Percentiles rank a stretch among this genome's conserved stretches.
Evolutionary conservation across 1,140 invertebrate species (phyloP).

Genomic region (Bombus fervidus): DNA sequence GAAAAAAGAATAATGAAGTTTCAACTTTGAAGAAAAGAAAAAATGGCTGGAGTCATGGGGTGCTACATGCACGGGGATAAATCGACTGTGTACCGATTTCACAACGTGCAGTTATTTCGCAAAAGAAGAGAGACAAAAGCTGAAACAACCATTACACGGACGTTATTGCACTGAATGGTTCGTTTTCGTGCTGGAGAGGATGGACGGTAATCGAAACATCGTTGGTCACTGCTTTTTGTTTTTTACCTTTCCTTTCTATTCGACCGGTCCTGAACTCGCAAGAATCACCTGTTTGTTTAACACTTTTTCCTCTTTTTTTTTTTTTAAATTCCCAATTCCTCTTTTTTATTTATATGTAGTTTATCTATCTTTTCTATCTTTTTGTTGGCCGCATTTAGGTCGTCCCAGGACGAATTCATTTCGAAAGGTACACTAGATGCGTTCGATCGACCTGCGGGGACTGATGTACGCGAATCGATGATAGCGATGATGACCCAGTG

Average conservation of each 20-base stretch:
- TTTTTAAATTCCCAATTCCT: not conserved
- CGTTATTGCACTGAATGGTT: conserved; percentile 42
- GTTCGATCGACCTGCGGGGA: not conserved
- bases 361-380: not conserved
- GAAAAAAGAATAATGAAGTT: not conserved
- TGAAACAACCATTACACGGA: conserved; percentile 19
- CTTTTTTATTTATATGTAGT: not conserved
- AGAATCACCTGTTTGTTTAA: not conserved
- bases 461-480: not conserved
- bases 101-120: conserved; percentile 6
- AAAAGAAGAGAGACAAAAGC: not conserved
- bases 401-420: conserved; percentile 27
- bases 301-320: not conserved
- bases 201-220: conserved; percentile 47
- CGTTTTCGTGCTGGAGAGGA: conserved; percentile 20
- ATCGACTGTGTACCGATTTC: conserved; percentile 28
- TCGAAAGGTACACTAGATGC: conserved; percentile 1
- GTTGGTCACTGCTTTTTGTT: not conserved
- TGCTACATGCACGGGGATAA: not conserved
- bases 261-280: not conserved
- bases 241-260: not conserved
- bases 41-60: not conserved
- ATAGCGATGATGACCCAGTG: not conserved
- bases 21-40: not conserved
- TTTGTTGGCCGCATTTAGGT: not conserved